Conservation (phyloP, 2,888 invertebrate species). For the Gandaritis pyraliata region DNA sequence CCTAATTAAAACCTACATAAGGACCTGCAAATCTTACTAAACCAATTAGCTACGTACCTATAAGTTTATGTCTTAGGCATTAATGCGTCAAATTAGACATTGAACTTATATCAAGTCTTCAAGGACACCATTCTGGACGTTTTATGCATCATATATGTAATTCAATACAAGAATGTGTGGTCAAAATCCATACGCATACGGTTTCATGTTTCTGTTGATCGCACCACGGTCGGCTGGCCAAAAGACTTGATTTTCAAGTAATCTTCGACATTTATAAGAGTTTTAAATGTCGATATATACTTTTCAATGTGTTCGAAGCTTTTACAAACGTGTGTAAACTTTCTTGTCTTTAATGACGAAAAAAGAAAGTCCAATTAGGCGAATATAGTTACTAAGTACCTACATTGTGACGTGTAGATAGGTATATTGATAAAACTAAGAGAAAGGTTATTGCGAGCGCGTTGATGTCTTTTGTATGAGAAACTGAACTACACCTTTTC, state of each 20-base stretch:
- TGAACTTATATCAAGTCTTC: background rate
- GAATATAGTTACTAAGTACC: too few species aligned
- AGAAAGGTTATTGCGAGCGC: background rate
- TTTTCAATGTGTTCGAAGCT: too few species aligned
- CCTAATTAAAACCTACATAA: background rate
- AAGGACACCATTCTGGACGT: constrained; percentile 8
- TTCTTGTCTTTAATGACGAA: too few species aligned
- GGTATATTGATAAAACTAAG: background rate
- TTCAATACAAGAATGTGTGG: constrained; percentile 28
- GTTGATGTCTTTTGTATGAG: constrained; percentile 10
- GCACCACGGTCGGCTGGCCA: constrained; percentile 20
- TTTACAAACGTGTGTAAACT: too few species aligned
- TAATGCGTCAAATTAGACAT: background rate
- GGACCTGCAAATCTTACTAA: too few species aligned
- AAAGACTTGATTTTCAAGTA: constrained; percentile 21
- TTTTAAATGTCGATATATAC: background rate
- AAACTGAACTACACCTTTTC: background rate
- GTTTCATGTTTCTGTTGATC: constrained; percentile 35
- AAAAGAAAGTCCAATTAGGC: too few species aligned
- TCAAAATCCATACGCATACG: constrained; percentile 22
- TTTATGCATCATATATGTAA: constrained; percentile 13
- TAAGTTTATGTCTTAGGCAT: background rate
- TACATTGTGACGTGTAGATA: too few species aligned
- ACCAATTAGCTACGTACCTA: too few species aligned
- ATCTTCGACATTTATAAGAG: background rate